Evolutionary conservation across 2,797 vertebrate species (phyloP).

Genomic region (Anolis apletophallus): DNA sequence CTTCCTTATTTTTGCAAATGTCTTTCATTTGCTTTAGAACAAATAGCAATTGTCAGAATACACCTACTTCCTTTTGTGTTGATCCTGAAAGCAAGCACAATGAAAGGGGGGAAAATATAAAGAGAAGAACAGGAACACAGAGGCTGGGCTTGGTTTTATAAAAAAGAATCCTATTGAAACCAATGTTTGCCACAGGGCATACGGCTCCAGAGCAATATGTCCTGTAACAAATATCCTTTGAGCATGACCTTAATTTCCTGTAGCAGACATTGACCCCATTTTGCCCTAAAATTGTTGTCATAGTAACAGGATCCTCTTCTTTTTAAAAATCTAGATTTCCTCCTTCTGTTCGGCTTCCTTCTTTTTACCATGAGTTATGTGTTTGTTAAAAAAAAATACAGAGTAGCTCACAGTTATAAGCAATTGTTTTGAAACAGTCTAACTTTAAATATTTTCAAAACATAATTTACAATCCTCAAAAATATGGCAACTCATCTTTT

Average conservation of each 20-base stretch:
- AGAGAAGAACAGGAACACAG: neutral
- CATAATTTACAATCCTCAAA: neutral
- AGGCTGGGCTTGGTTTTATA: neutral
- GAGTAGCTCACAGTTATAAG: neutral
- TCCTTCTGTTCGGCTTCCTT: neutral
- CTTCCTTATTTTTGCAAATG: constrained; percentile 6
- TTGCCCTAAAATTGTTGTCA: neutral
- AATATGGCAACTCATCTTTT: too few species aligned
- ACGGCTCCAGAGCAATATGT: neutral
- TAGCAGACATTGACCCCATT: constrained; percentile 2
- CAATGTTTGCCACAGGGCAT: neutral
- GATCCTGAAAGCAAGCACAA: neutral
- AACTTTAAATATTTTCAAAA: neutral
- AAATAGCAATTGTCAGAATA: constrained; percentile 4
- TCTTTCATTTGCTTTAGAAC: constrained; percentile 29
- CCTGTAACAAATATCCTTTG: constrained; percentile 17
- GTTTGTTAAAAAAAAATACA: neutral
- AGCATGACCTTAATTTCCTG: constrained; percentile 27
- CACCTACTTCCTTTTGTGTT: constrained; percentile 15
- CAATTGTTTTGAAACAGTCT: neutral
- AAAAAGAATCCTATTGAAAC: neutral
- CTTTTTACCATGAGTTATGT: neutral
- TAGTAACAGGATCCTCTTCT: neutral
- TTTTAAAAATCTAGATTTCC: neutral
- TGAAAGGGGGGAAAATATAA: neutral